Evolutionary conservation across 1,140 invertebrate genomes (phyloP).

Genomic region (Danaus melanippus): DNA sequence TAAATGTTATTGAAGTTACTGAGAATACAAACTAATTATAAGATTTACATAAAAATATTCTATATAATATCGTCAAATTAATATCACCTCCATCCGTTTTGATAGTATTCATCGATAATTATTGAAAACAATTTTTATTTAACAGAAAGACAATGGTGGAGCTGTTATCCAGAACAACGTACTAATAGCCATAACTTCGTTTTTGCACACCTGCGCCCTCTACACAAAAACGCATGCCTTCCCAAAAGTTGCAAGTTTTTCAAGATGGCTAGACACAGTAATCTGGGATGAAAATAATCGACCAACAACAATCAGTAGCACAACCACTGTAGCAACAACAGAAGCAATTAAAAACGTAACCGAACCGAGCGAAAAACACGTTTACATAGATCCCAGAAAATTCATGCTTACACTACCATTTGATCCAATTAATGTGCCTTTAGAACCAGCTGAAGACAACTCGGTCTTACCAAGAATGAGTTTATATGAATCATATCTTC

Average conservation of each 20-base stretch:
- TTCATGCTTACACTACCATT: slow-evolving; percentile 51
- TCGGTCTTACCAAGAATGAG: slow-evolving; percentile 56
- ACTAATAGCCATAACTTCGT: slow-evolving; percentile 46
- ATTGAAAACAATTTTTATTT: slow-evolving; percentile 10
- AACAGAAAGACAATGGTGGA: slow-evolving; percentile 60
- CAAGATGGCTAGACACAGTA: slow-evolving; percentile 48
- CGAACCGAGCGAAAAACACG: slow-evolving; percentile 19
- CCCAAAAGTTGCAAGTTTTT: slow-evolving; percentile 51
- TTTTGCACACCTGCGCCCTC: slow-evolving; percentile 46
- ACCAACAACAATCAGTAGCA: slow-evolving; percentile 27
- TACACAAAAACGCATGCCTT: slow-evolving; percentile 60
- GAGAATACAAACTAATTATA: too few relatives aligned
- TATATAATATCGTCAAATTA: too few relatives aligned
- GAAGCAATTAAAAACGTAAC: slow-evolving; percentile 19
- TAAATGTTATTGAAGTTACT: too few relatives aligned
- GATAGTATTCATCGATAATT: not conserved
- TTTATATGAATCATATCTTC: slow-evolving; percentile 57
- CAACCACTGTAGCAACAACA: slow-evolving; percentile 17
- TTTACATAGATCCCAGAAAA: slow-evolving; percentile 38
- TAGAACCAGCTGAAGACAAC: slow-evolving; percentile 57
- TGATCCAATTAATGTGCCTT: slow-evolving; percentile 50
- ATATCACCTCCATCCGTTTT: too few relatives aligned
- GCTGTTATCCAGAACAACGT: slow-evolving; percentile 61
- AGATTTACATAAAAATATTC: too few relatives aligned
- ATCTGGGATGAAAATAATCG: slow-evolving; percentile 58